Evolutionary conservation across 2,888 invertebrate genomes (phyloP), one percentile per base, ranked within the genome.

Genomic region (Morpho deidamia): DNA sequence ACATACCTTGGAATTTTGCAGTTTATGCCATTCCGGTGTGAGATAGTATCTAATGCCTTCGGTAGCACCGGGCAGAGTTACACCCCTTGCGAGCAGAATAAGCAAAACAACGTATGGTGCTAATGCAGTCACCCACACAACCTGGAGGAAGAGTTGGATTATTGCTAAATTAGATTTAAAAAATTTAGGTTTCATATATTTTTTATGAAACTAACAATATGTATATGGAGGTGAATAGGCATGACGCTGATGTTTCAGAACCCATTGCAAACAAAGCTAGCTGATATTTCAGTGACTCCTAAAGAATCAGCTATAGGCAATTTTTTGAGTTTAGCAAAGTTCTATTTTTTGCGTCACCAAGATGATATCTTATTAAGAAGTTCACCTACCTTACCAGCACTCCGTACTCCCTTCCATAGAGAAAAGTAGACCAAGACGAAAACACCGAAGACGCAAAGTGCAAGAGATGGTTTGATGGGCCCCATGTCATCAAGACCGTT

Each of bases 381-480:
- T 23, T 11, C 35, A 11, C 56, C 51, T 79, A 96, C 98, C 93
- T 98, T 98, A 65, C 98, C 98, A 44, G 97, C 95, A 75, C 96
- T 96, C 60, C 94, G 92, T 7, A 96, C 96, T 7, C 98, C 98
- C 85, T 98, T 98, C 98, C 98, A 98, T 8, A 99, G 86, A 0
- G 97, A 97, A 90, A 98, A 98, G 84, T 98, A 98, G 64, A 98
- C 98, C 63, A 98, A 91, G 37, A 97, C 90, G 82, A 98, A 98
- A 55, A 98, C 97, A 4, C 96, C 94, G 66, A 97, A 94, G 38
- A 98, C 94, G 80, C 98, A 98, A 40, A 97, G 88, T 0, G 97
- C 97, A 63, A 98, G 91, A 8, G 96, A 94, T 70, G 96, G 95
- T 79, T 97, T 97, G 65, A 98, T 94, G 23, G 95, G 94, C 2